Percentiles rank a stretch among this genome's conserved stretches.
These are phyloP conservation scores for Podocnemis expansa DNA, from an alignment of 2,113 vertebrate species.

Conservation along the genomic window DNA sequence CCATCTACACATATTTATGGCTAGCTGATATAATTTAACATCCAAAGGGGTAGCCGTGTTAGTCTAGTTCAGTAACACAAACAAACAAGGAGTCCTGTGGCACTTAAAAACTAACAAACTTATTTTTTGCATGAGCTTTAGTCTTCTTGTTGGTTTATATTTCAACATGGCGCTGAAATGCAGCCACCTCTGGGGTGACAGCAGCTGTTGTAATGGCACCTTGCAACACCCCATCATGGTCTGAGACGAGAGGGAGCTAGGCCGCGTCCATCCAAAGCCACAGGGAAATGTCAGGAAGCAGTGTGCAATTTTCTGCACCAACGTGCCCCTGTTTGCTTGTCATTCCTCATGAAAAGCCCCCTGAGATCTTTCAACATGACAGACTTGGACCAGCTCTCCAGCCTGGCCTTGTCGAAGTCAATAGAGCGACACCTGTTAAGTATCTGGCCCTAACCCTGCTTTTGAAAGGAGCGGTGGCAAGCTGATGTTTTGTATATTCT, in stretches of 20 bases:
- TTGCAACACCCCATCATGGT: neutral
- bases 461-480: neutral
- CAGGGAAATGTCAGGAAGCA: neutral
- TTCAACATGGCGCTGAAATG: neutral
- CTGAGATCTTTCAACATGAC: neutral
- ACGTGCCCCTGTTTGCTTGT: neutral
- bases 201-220: neutral
- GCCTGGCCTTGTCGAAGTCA: neutral
- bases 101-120: too few species aligned
- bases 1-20: neutral
- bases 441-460: neutral
- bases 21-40: neutral
- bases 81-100: too few species aligned
- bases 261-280: neutral
- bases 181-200: neutral
- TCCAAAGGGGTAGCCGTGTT: too few species aligned
- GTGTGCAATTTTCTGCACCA: neutral
- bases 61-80: too few species aligned
- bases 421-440: neutral
- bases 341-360: neutral
- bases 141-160: too few species aligned
- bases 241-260: neutral
- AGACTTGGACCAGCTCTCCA: neutral
- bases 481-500: neutral
- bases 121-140: too few species aligned